Base-by-base conservation (phyloP, 2,888 invertebrate species). In the Macaria notata region DNA sequence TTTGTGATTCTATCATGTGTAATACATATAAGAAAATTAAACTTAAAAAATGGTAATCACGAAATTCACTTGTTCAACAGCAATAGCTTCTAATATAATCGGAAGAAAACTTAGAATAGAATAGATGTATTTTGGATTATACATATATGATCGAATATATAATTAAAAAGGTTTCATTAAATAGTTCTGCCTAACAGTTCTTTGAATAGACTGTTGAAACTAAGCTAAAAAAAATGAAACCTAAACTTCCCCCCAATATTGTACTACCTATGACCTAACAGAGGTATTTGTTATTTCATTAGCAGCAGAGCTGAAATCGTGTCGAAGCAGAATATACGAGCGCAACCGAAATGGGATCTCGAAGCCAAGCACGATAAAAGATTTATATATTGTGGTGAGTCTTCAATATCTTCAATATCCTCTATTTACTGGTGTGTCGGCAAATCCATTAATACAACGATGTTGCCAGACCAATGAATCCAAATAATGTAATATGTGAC, bases 401-500 rank as follows among this genome's bases (percentile, higher is more conserved):
- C 66, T 64, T 63, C 66, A 66, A 67, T 66, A 66, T 63, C 66
- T 64, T 63, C 66, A 66, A 67, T 66, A 66, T 64, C 59, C 64
- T 51, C 38, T 62, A 59, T 68, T 70, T 62, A 56, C 58, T 58
- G 56, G 44, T 65, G 53, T 66, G 62, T 67, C 62, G 67, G 62
- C 49, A 63, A 51, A 50, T 62, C 61, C 66, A 71, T 73, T 74
- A 69, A 71, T 71, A 61, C 60, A 45, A 59, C 59, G 44, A 60
- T 56, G 63, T 69, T 72, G 54, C 62, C 69, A 60, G 64, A 55
- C 62, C 75, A 74, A 70, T 72, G 71, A 69, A 63, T 68, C 61
- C 65, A 66, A 69, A 76, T 72, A 68, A 63, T 7, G 8, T 7
- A 38, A 38, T 1, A 38, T 8, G 38, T 38, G 38, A 38, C 5